Evolutionary conservation across 2,113 vertebrate species (phyloP), one percentile per base, ranked within the genome.

Genomic region (Engraulis encrasicolus): DNA sequence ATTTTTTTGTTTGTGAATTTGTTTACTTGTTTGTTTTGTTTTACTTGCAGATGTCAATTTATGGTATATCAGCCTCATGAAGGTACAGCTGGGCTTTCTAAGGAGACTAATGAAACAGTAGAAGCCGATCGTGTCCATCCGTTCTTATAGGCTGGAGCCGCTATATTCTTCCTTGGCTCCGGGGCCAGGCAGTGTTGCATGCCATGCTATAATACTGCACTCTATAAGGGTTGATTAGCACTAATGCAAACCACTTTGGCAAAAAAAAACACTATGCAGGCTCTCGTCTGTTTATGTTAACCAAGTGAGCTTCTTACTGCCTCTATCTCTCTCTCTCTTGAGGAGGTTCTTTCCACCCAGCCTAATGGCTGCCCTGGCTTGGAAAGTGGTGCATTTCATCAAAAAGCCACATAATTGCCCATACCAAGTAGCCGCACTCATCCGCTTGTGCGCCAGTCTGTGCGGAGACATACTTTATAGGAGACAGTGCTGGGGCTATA

Each of bases 11-110:
- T n/a, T n/a, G n/a, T n/a, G n/a, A n/a, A n/a, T n/a, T 71, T 71
- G 54, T 58, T 58, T 45, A 45, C 7, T 45, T 61, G n/a, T 74
- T 50, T 80, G 15, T 50, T 80, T n/a, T 80, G 27, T 80, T 80
- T 49, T 31, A 80, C 40, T 50, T 80, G 27, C 45, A 80, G 27
- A 49, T 50, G 49, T 50, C 49, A 45, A 19, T 80, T 31, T 50
- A 78, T 78, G 20, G 17, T 36, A 23, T 81, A 50, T 74, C 54
- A n/a, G 78, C 78, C 58, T 71, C 58, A 45, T 85, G 49, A 84
- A 84, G 58, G 80, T 83, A 88, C 77, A 78, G 49, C 48, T 81
- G 78, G 48, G 78, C 11, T 31, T 50, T 40, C 31, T 74, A 74
- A 74, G 31, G 66, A 74, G 34, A 36, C 66, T 17, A n/a, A n/a